These are phyloP conservation scores for Podarcis muralis DNA, from an alignment of 2,113 vertebrate genomes.

Conservation along the genomic window DNA sequence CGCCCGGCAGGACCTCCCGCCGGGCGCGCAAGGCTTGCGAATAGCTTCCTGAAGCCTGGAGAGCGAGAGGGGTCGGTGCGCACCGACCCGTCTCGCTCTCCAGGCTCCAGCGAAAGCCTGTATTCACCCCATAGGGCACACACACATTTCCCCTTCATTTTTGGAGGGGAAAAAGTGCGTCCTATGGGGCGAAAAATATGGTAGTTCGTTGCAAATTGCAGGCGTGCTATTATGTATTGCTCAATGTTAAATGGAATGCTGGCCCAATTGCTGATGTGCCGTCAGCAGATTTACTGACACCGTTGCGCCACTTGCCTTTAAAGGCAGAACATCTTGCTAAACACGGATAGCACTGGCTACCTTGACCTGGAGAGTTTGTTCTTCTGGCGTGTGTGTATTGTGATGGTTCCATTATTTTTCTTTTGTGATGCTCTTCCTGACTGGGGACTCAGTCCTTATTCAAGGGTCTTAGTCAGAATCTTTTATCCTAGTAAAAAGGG, in stretches of 20 bases:
- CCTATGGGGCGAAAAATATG: too few relatives aligned
- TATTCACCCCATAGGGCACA: too few relatives aligned
- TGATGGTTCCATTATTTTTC: background rate
- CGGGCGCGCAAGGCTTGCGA: too few relatives aligned
- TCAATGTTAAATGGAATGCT: background rate
- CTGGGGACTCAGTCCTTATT: too few relatives aligned
- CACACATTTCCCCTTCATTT: too few relatives aligned
- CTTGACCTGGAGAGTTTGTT: background rate
- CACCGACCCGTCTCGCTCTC: too few relatives aligned
- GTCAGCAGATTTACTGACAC: background rate
- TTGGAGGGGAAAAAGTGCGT: too few relatives aligned
- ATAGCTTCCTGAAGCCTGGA: too few relatives aligned
- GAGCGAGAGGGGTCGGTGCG: too few relatives aligned
- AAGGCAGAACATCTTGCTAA: background rate
- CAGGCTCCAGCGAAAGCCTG: too few relatives aligned
- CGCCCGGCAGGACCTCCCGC: too few relatives aligned
- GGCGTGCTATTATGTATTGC: background rate
- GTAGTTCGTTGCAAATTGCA: background rate
- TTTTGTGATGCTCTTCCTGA: background rate
- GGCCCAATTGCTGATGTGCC: background rate
- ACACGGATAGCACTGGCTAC: background rate
- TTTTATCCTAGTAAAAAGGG: background rate
- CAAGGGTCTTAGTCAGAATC: background rate
- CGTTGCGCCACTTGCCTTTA: background rate
- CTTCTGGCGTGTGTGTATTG: background rate